Conservation (phyloP, 2,113 vertebrate species). For the Antechinus flavipes region DNA sequence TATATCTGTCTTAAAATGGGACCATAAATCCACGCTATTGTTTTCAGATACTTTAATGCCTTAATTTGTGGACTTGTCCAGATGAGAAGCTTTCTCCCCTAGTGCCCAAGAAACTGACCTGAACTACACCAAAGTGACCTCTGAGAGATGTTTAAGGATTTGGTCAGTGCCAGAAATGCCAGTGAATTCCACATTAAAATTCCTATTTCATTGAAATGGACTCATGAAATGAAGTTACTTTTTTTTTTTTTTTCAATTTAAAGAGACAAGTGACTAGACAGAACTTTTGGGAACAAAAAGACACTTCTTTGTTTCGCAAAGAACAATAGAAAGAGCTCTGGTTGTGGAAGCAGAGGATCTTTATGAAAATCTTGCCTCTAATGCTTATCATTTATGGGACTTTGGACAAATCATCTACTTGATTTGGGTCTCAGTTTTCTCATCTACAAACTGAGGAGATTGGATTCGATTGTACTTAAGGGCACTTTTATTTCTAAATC, state of each 20-base stretch:
- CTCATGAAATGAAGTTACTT: not conserved
- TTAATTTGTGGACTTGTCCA: slow-evolving; percentile 65
- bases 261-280: not conserved
- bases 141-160: slow-evolving; percentile 5
- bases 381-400: not conserved
- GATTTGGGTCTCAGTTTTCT: not conserved
- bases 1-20: slow-evolving; percentile 75
- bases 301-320: not conserved
- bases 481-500: not conserved
- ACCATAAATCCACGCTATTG: slow-evolving; percentile 67
- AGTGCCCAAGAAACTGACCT: slow-evolving; percentile 46
- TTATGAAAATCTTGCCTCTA: not conserved
- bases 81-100: slow-evolving; percentile 1
- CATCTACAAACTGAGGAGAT: not conserved
- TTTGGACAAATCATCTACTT: not conserved
- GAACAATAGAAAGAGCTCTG: not conserved
- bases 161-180: not conserved
- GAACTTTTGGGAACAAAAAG: not conserved
- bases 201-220: not conserved
- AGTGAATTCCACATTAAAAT: not conserved
- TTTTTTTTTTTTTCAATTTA: not conserved
- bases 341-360: not conserved
- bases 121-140: slow-evolving; percentile 38
- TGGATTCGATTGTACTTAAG: not conserved
- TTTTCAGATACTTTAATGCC: slow-evolving; percentile 69